Percentiles rank a stretch among this genome's conserved stretches.
These are phyloP conservation scores for Mesembrinibis cayennensis DNA, from an alignment of 2,113 vertebrate species.

Conservation along the genomic window DNA sequence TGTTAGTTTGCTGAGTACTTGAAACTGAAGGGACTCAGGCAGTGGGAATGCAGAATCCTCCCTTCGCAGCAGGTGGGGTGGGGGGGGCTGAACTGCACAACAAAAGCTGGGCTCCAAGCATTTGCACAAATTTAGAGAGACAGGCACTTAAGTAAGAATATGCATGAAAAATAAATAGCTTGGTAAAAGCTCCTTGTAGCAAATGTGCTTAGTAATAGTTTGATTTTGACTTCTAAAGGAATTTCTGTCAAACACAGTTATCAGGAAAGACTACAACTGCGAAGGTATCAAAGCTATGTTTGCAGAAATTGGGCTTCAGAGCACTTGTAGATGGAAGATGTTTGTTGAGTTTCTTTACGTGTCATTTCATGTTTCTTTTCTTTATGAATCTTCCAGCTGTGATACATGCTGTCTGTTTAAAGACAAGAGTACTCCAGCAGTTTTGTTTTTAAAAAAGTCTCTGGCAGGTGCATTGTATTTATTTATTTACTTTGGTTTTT, in stretches of 20 bases:
- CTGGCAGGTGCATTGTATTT: neutral
- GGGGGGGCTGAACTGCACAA: neutral
- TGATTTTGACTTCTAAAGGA: slow-evolving; percentile 8
- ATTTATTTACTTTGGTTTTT: neutral
- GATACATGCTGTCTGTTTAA: neutral
- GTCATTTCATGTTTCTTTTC: neutral
- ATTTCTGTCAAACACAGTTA: slow-evolving; percentile 27
- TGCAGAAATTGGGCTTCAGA: neutral
- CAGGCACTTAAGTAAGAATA: neutral
- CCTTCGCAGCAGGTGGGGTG: neutral
- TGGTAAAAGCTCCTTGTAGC: neutral
- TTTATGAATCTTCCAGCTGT: neutral
- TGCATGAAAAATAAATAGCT: neutral
- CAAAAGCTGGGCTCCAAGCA: neutral
- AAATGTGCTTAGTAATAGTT: neutral
- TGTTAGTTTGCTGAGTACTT: neutral
- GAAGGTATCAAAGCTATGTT: slow-evolving; percentile 13
- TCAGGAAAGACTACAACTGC: neutral
- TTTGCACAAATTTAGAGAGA: neutral
- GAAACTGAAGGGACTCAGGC: neutral
- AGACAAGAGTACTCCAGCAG: neutral
- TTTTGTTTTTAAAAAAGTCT: neutral
- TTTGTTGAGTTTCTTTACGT: neutral
- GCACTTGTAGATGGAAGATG: neutral
- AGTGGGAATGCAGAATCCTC: neutral